Conservation (phyloP, 2,797 vertebrate genomes). For the Eremophila alpestris region DNA sequence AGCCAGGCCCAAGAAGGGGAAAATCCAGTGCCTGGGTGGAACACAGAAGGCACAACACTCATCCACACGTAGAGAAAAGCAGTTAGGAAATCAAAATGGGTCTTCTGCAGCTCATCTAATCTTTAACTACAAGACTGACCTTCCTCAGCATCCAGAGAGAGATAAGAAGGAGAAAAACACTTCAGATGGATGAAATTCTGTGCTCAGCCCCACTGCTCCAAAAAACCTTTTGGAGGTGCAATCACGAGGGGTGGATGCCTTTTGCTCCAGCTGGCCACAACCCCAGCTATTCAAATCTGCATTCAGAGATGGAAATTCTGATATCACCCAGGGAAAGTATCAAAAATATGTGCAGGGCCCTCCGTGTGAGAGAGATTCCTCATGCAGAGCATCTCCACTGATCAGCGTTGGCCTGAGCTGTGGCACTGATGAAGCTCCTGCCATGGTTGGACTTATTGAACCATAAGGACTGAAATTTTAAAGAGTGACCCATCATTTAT, state of each 20-base stretch:
- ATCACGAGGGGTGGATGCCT: fast-evolving
- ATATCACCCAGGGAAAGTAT: not conserved
- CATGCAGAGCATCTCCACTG: not conserved
- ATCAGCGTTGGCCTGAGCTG: not conserved
- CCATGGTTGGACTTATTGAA: not conserved
- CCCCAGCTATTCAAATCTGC: not conserved
- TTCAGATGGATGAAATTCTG: not conserved
- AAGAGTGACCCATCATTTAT: not conserved
- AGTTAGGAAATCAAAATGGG: not conserved
- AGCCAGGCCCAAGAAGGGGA: not conserved
- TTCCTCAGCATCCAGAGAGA: not conserved
- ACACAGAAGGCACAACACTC: not conserved
- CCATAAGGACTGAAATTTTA: not conserved
- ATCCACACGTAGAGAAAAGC: too few relatives aligned
- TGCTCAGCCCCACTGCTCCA: not conserved
- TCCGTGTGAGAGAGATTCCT: not conserved
- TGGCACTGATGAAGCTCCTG: not conserved
- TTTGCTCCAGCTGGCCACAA: not conserved
- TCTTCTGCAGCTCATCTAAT: not conserved
- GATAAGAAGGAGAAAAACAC: not conserved
- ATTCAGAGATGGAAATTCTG: not conserved
- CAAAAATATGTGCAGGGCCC: not conserved
- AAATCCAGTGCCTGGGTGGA: not conserved
- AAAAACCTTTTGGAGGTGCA: not conserved
- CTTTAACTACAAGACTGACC: not conserved